A percentile compares a stretch with the other conserved stretches of the same genome.
Conservation (phyloP, 1,140 invertebrate genomes). For the Cotesia typhae region DNA sequence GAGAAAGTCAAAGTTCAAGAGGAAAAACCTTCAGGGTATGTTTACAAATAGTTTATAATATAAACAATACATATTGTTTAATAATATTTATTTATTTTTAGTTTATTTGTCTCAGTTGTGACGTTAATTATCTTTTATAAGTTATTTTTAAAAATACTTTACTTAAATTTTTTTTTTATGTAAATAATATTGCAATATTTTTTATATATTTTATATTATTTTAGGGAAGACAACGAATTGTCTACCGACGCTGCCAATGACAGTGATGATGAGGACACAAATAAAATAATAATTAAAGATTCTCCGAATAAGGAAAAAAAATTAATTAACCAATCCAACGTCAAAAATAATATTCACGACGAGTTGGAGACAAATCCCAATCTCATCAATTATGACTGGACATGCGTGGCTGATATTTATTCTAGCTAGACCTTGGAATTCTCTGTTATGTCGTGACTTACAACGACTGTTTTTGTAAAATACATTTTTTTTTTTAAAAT, state of each 20-base stretch:
- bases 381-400: conserved; percentile 52
- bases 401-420: conserved; percentile 46
- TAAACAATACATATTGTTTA: conserved; percentile 4
- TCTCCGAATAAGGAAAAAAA: background rate
- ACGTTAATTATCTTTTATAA: background rate
- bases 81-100: conserved; percentile 11
- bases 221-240: conserved; percentile 36
- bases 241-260: conserved; percentile 35
- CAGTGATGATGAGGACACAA: conserved; percentile 32
- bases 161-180: too few relatives aligned
- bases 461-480: too few relatives aligned
- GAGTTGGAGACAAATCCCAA: conserved; percentile 36
- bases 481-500: too few relatives aligned
- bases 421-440: background rate
- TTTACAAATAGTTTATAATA: conserved; percentile 10
- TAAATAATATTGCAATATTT: too few relatives aligned
- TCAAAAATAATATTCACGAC: too few relatives aligned
- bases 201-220: conserved; percentile 32
- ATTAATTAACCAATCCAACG: background rate
- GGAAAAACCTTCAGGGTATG: conserved; percentile 38
- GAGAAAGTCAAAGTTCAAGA: conserved; percentile 39
- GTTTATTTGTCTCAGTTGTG: conserved; percentile 32
- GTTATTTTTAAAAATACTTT: background rate
- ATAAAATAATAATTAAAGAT: background rate
- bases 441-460: too few relatives aligned